A percentile compares a stretch with the other conserved stretches of the same genome.
Evolutionary conservation across 92 coral and sea anemone species (phyloP).

Genomic region (Heliopora coerulea): DNA sequence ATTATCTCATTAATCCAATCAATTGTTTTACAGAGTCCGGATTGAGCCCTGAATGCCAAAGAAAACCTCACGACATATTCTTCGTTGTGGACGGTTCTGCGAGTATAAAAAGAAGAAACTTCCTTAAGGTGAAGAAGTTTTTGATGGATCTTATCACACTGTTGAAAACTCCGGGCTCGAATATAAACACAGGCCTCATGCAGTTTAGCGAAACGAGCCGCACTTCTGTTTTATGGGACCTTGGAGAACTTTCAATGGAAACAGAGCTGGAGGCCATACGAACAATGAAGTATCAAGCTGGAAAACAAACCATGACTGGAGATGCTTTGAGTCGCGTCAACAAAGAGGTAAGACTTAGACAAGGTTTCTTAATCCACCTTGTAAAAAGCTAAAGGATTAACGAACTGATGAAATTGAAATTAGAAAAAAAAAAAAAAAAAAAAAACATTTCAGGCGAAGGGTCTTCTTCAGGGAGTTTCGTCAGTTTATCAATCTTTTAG

Average conservation of each 20-base stretch:
- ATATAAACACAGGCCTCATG: conserved; percentile 28
- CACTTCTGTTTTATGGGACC: conserved; percentile 8
- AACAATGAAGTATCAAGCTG: conserved; percentile 27
- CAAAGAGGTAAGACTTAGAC: conserved; percentile 2
- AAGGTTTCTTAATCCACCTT: neutral
- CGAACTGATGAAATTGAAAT: too few relatives aligned
- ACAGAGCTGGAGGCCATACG: neutral
- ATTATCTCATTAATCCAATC: too few relatives aligned
- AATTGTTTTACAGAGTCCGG: too few relatives aligned
- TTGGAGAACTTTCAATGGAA: neutral
- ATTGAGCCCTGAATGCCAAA: neutral
- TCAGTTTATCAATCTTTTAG: too few relatives aligned
- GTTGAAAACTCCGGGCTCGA: conserved; percentile 5
- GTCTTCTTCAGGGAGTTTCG: too few relatives aligned
- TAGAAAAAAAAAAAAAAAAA: too few relatives aligned
- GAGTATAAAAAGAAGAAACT: conserved; percentile 10
- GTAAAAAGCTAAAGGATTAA: too few relatives aligned
- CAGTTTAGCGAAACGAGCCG: conserved; percentile 13
- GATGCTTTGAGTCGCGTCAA: conserved; percentile 32
- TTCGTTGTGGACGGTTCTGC: conserved; percentile 33
- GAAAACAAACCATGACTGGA: conserved; percentile 26
- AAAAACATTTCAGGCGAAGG: too few relatives aligned
- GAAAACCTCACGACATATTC: conserved; percentile 32
- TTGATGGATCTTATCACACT: conserved; percentile 24
- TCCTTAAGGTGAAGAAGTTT: conserved; percentile 19